phyloP scores from a whole-genome alignment of 2,797 vertebrate genomes.

The Pithecia hirsuta region DNA sequence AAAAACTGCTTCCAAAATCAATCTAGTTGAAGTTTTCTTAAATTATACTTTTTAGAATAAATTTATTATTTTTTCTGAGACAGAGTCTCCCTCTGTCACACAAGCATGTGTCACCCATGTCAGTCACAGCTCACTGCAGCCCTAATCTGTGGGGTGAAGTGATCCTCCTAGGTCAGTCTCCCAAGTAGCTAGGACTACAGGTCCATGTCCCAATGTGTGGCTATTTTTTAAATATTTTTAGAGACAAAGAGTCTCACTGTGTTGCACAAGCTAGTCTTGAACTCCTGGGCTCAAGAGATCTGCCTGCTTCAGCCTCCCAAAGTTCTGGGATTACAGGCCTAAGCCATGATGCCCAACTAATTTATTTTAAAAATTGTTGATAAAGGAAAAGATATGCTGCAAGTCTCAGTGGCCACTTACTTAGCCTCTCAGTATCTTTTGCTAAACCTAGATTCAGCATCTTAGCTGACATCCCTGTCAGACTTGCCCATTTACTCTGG shows the following conservation, averaged over 20 bases:
- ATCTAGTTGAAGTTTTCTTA: slow-evolving; percentile 38
- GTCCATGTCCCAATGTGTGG: background rate
- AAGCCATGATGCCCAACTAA: background rate
- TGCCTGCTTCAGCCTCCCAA: background rate
- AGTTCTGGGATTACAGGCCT: background rate
- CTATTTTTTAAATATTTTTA: background rate
- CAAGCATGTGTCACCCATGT: background rate
- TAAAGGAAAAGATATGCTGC: background rate
- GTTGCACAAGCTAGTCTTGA: background rate
- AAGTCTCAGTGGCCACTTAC: background rate
- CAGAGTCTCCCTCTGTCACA: background rate
- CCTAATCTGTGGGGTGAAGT: background rate
- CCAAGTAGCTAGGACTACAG: background rate
- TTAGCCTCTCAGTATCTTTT: background rate
- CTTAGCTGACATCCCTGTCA: background rate
- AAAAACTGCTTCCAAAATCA: background rate
- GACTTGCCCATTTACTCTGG: background rate
- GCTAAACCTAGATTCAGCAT: background rate
- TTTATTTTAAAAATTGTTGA: slow-evolving; percentile 4
- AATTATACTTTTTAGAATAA: background rate
- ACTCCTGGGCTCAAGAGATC: background rate
- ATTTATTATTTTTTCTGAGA: background rate
- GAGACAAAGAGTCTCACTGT: background rate
- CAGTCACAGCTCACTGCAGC: background rate
- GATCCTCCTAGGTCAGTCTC: background rate